These are phyloP conservation scores for Gonatopus flavifemur DNA, from an alignment of 1,140 invertebrate species.

Conservation along the genomic window DNA sequence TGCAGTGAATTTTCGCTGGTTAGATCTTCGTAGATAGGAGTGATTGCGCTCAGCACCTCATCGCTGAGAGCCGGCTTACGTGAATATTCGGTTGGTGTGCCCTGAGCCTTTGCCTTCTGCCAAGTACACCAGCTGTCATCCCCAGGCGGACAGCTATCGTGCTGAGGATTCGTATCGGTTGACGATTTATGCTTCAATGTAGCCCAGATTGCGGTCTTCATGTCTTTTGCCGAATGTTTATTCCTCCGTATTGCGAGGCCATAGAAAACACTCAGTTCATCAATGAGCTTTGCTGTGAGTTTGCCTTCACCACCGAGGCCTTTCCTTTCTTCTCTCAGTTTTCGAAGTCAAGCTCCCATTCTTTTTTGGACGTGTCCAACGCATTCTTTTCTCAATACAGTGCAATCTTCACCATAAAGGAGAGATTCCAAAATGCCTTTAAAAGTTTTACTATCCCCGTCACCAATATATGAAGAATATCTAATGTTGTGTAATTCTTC, in stretches of 20 bases:
- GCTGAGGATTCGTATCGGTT: no score
- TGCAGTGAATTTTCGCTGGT: background rate
- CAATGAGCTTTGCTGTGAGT: constrained; percentile 17
- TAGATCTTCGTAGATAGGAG: background rate
- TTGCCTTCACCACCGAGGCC: constrained; percentile 15
- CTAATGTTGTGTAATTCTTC: background rate
- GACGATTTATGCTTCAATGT: no score
- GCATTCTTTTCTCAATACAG: no score
- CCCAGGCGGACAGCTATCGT: no score
- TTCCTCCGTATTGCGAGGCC: constrained; percentile 24
- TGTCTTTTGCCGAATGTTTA: constrained; percentile 17
- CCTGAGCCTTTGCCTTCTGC: constrained; percentile 5
- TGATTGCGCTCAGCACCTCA: background rate
- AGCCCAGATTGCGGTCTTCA: constrained; percentile 18
- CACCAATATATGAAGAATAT: background rate
- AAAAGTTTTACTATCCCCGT: background rate
- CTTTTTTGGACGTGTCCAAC: constrained; percentile 13
- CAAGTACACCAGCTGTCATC: constrained; percentile 17
- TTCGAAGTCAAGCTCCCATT: constrained; percentile 13
- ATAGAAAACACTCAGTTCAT: constrained; percentile 18
- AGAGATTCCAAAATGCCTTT: no score
- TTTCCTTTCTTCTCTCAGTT: constrained; percentile 11
- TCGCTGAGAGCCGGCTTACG: background rate
- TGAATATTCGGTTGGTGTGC: background rate
- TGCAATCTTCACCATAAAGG: no score